Percentiles rank a stretch among this genome's conserved stretches.
Evolutionary conservation across 1,140 invertebrate species (phyloP).

Genomic region (Drosophila asahinai): DNA sequence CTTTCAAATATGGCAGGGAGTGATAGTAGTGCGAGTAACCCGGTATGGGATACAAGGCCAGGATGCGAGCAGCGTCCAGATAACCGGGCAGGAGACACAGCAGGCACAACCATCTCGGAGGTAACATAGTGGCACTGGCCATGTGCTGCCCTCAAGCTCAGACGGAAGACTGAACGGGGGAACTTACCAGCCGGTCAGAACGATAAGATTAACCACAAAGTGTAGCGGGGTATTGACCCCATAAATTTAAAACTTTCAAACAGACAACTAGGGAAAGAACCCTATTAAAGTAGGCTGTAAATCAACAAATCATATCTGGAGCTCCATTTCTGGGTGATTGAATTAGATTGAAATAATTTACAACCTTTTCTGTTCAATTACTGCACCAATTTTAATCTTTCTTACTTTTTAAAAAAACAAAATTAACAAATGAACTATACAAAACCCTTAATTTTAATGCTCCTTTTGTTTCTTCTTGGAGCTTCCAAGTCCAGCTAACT

Average conservation of each 20-base stretch:
- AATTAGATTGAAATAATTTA: not conserved
- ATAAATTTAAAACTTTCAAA: conserved; percentile 4
- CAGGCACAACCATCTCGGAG: not conserved
- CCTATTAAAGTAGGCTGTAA: conserved; percentile 7
- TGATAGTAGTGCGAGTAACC: conserved; percentile 19
- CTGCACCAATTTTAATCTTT: not conserved
- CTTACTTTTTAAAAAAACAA: not conserved
- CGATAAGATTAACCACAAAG: conserved; percentile 18
- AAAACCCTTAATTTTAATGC: no score
- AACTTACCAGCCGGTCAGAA: no score
- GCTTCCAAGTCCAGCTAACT: not conserved
- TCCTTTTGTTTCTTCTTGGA: not conserved
- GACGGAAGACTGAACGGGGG: conserved; percentile 4
- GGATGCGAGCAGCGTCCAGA: conserved; percentile 17
- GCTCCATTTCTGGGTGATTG: no score
- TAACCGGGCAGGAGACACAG: conserved; percentile 4
- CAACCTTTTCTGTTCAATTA: not conserved
- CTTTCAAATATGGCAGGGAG: conserved; percentile 21
- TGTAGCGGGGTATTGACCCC: not conserved
- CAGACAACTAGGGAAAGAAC: conserved; percentile 7
- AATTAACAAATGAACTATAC: not conserved
- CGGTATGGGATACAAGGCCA: conserved; percentile 30
- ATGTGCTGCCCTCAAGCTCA: not conserved
- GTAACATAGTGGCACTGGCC: not conserved
- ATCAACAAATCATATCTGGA: conserved; percentile 7